phyloP scores from a whole-genome alignment of 2,888 invertebrate species.

The Macropis europaea region DNA sequence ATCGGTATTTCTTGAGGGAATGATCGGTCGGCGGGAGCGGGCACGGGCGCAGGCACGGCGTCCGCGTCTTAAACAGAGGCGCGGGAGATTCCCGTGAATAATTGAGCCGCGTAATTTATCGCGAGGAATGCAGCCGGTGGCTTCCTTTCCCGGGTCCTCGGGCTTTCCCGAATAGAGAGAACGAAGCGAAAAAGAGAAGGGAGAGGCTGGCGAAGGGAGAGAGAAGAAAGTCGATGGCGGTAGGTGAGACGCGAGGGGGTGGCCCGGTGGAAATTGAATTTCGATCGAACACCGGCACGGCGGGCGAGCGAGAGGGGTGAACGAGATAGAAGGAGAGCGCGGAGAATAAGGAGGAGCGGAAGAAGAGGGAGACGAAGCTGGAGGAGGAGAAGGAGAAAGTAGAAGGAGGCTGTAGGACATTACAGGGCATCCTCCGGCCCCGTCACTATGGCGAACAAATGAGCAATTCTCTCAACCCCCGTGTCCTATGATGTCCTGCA shows the following conservation, averaged over 20 bases:
- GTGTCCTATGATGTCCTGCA: conserved; percentile 78
- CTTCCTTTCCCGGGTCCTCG: conserved; percentile 69
- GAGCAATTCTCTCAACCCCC: conserved; percentile 78
- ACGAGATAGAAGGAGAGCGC: conserved; percentile 36
- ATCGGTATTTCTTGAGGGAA: too few relatives aligned
- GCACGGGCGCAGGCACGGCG: neutral
- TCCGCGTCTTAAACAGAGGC: conserved; percentile 59
- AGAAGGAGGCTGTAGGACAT: conserved; percentile 74
- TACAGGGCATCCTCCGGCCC: conserved; percentile 74
- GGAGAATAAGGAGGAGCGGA: conserved; percentile 33
- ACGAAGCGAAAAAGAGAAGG: conserved; percentile 50
- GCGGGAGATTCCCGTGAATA: conserved; percentile 76
- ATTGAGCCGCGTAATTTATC: conserved; percentile 78
- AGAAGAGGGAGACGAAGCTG: conserved; percentile 23
- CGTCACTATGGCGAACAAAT: conserved; percentile 77
- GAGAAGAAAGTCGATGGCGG: conserved; percentile 53
- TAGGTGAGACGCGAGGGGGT: conserved; percentile 66
- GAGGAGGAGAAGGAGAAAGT: conserved; percentile 41
- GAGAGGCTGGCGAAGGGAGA: conserved; percentile 49
- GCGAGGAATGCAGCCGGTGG: conserved; percentile 73
- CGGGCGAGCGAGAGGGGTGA: conserved; percentile 51
- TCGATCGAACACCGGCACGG: conserved; percentile 76
- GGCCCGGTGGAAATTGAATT: conserved; percentile 78
- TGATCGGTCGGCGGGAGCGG: too few relatives aligned
- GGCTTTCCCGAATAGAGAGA: conserved; percentile 60